Conservation (phyloP, 1,140 invertebrate species). For the Drosophila bocqueti region DNA sequence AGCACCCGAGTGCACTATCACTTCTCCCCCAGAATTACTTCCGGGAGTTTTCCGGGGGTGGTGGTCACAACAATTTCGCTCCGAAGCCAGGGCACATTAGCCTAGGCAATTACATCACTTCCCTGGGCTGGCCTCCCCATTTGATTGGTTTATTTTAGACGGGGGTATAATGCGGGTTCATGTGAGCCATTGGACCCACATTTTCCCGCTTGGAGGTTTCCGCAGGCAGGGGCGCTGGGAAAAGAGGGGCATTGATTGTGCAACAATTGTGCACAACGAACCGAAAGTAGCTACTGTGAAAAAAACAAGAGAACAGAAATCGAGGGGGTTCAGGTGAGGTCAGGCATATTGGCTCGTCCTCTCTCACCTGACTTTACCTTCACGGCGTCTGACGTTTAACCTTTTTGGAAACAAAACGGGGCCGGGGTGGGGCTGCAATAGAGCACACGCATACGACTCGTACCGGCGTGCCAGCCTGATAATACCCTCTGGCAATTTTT, state of each 20-base stretch:
- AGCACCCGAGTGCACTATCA: constrained; percentile 2
- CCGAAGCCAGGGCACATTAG: constrained; percentile 36
- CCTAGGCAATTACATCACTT: constrained; percentile 45
- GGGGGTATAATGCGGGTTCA: constrained; percentile 18
- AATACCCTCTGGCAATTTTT: constrained; percentile 70
- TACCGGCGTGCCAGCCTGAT: constrained; percentile 22
- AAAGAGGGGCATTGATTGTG: constrained; percentile 48
- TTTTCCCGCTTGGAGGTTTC: constrained; percentile 10
- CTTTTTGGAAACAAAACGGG: constrained; percentile 23
- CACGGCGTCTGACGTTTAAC: constrained; percentile 52
- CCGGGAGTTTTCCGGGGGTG: not conserved
- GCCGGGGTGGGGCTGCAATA: not conserved
- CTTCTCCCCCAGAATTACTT: constrained; percentile 2
- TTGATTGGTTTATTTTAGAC: constrained; percentile 46
- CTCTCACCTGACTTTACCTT: constrained; percentile 53
- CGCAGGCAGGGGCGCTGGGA: not conserved
- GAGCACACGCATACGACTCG: not conserved
- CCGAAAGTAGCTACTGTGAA: constrained; percentile 21
- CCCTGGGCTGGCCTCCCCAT: constrained; percentile 6
- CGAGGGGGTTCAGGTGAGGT: constrained; percentile 32
- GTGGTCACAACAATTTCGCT: not conserved
- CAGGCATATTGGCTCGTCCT: constrained; percentile 31
- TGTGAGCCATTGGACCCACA: constrained; percentile 14
- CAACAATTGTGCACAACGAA: constrained; percentile 67
- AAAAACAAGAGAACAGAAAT: not conserved